Evolutionary conservation across 2,888 invertebrate genomes (phyloP).

Genomic region (Muschampia plurimacula): DNA sequence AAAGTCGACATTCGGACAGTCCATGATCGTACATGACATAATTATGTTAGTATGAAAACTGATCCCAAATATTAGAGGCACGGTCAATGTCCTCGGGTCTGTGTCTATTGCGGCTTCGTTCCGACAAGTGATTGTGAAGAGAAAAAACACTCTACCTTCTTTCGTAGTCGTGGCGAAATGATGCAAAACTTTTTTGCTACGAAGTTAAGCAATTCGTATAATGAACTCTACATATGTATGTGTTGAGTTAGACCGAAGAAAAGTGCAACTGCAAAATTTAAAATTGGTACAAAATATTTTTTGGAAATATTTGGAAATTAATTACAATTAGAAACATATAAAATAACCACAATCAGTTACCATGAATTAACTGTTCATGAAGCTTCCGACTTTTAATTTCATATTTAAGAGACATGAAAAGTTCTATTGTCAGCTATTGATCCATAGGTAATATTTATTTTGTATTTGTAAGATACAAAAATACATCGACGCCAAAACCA

Average conservation of each 20-base stretch:
- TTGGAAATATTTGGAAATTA: background rate
- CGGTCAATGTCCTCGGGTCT: slow-evolving; percentile 74
- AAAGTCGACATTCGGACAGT: background rate
- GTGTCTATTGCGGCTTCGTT: slow-evolving; percentile 66
- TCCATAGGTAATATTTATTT: background rate
- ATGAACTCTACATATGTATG: slow-evolving; percentile 56
- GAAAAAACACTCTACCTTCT: slow-evolving; percentile 59
- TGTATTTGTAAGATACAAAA: slow-evolving; percentile 1
- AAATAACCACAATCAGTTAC: too few species aligned
- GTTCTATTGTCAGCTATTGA: background rate
- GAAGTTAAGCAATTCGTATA: slow-evolving; percentile 60
- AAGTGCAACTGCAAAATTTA: background rate
- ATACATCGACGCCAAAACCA: slow-evolving; percentile 15
- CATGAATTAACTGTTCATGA: background rate
- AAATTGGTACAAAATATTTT: background rate
- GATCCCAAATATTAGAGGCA: slow-evolving; percentile 71
- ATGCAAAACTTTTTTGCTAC: slow-evolving; percentile 73
- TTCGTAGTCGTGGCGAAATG: slow-evolving; percentile 64
- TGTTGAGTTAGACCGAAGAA: background rate
- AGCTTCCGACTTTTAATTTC: background rate
- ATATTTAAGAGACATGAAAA: background rate
- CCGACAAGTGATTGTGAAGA: slow-evolving; percentile 74
- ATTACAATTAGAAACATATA: too few species aligned
- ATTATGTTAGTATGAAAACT: slow-evolving; percentile 51
- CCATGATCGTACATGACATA: background rate